phyloP scores from a whole-genome alignment of 2,113 vertebrate species.

The Aythya baeri region DNA sequence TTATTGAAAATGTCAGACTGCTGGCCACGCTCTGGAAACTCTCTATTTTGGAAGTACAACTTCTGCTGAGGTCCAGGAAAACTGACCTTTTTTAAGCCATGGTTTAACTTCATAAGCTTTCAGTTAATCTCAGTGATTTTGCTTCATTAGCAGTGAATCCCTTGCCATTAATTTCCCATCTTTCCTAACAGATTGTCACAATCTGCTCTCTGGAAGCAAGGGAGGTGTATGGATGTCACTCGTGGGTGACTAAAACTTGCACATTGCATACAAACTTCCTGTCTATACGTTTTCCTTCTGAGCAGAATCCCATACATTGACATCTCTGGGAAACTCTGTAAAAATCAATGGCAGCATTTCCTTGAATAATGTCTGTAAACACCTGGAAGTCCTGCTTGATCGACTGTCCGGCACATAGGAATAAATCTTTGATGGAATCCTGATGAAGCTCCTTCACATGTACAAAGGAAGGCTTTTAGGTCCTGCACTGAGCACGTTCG shows the following conservation, averaged over 20 bases:
- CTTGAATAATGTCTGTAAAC: neutral
- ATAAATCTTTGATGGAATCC: neutral
- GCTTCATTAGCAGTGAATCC: neutral
- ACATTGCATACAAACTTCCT: neutral
- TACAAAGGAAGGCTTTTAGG: neutral
- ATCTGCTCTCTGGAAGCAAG: neutral
- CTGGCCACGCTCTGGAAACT: neutral
- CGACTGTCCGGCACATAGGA: neutral
- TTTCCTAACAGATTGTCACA: neutral
- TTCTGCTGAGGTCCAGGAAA: neutral
- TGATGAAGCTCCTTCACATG: neutral
- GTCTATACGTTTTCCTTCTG: neutral
- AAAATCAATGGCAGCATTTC: neutral
- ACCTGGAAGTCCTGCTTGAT: fast-evolving
- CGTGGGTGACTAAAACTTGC: neutral
- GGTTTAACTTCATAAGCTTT: neutral
- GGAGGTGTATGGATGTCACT: neutral
- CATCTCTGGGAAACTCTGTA: neutral
- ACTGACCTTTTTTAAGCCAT: neutral
- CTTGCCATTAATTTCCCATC: neutral
- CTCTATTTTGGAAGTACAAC: neutral
- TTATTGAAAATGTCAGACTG: neutral
- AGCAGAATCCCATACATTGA: neutral
- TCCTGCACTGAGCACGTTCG: neutral
- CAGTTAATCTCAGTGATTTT: neutral